phyloP scores from a whole-genome alignment of 1,140 invertebrate species.

The Euglossa dilemma region DNA sequence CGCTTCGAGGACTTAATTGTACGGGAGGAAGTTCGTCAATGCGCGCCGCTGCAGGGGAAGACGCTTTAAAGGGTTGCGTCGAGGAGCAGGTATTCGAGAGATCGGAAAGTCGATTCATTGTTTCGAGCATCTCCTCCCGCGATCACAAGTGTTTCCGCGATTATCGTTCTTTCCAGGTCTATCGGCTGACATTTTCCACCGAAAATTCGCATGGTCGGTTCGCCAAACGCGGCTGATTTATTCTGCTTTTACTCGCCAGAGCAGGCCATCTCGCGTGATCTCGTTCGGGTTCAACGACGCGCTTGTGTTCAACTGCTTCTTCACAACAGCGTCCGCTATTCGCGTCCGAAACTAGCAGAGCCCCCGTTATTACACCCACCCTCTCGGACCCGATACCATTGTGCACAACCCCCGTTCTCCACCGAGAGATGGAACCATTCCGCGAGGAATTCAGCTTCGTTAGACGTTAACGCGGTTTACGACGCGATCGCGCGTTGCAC shows the following conservation, averaged over 20 bases:
- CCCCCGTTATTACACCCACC: not conserved
- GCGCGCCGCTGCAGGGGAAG: not conserved
- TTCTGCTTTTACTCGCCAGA: no score
- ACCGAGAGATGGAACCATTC: not conserved
- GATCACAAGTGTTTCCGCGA: not conserved
- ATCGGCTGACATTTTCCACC: no score
- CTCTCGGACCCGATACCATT: not conserved
- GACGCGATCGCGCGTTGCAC: slow-evolving; percentile 5
- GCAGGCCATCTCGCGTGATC: no score
- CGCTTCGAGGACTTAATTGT: slow-evolving; percentile 7
- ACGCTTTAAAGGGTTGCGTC: not conserved
- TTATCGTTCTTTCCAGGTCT: not conserved
- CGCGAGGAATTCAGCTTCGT: slow-evolving; percentile 7
- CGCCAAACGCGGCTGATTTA: not conserved
- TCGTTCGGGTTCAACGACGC: no score
- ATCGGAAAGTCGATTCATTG: slow-evolving; percentile 3
- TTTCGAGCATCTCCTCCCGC: not conserved
- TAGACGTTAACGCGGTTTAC: slow-evolving; percentile 2
- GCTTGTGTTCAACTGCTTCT: not conserved
- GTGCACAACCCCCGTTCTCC: not conserved
- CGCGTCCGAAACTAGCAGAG: not conserved
- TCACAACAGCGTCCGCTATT: not conserved
- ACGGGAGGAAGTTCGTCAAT: not conserved
- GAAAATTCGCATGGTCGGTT: no score
- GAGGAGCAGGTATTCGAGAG: not conserved